phyloP scores from a whole-genome alignment of 2,888 invertebrate species.

The Melipona beecheii region DNA sequence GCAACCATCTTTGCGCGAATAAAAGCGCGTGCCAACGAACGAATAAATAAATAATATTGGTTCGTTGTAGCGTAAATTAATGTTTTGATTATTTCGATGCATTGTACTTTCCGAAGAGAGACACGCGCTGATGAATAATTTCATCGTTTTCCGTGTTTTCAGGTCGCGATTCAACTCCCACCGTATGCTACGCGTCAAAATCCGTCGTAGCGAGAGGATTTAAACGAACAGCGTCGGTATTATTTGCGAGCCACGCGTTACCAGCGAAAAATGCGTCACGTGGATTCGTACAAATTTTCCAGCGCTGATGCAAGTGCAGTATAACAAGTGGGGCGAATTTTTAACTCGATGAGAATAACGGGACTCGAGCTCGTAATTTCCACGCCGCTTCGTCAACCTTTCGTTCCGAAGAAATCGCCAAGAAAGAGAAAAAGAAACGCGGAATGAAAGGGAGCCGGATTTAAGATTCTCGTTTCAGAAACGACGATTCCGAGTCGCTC shows the following conservation, averaged over 20 bases:
- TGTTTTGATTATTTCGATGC: too few relatives aligned
- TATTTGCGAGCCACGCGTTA: conserved; percentile 12
- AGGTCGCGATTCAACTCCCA: too few relatives aligned
- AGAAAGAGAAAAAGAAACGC: neutral
- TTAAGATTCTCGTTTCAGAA: neutral
- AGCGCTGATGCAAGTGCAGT: neutral
- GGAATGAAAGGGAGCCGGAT: neutral
- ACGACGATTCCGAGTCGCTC: neutral
- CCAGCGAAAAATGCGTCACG: neutral
- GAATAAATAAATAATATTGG: too few relatives aligned
- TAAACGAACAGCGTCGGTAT: neutral
- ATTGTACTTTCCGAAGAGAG: too few relatives aligned
- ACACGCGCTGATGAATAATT: too few relatives aligned
- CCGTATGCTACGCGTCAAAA: too few relatives aligned
- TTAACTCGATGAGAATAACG: neutral
- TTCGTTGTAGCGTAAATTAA: too few relatives aligned
- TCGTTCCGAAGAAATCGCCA: neutral
- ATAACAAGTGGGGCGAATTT: neutral
- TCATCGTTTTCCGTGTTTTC: too few relatives aligned
- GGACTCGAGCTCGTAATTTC: neutral
- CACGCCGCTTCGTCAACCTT: neutral
- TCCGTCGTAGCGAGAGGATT: too few relatives aligned
- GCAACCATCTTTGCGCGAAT: neutral
- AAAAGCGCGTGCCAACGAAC: neutral
- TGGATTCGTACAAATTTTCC: conserved; percentile 4